Evolutionary conservation across 1,140 invertebrate species (phyloP).

Genomic region (Atopsyche davidsoni): DNA sequence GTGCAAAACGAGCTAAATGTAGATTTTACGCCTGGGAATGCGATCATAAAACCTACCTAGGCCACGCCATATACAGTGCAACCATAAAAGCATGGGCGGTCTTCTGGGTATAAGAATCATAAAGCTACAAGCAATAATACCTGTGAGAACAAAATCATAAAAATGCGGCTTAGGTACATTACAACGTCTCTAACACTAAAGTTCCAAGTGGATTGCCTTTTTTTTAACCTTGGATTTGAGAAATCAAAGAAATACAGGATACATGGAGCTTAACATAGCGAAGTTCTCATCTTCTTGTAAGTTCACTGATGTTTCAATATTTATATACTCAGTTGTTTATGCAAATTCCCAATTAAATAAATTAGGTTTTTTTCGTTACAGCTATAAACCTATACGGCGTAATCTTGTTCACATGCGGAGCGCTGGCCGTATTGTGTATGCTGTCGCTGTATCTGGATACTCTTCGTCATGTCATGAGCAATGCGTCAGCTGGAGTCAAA

Average conservation of each 20-base stretch:
- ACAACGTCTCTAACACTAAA: background rate
- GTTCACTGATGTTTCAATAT: background rate
- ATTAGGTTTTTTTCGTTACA: slow-evolving; percentile 37
- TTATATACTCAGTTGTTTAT: background rate
- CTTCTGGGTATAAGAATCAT: too few relatives aligned
- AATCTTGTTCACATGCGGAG: slow-evolving; percentile 47
- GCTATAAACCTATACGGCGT: slow-evolving; percentile 51
- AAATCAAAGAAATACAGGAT: background rate
- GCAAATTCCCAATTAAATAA: background rate
- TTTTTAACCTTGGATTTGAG: background rate
- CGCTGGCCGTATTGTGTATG: slow-evolving; percentile 42
- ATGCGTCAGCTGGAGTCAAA: slow-evolving; percentile 47
- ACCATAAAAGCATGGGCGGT: too few relatives aligned
- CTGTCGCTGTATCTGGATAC: slow-evolving; percentile 49
- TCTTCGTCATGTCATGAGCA: slow-evolving; percentile 45
- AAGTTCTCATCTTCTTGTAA: background rate
- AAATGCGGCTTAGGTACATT: background rate
- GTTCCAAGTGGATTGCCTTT: background rate
- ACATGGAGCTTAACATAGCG: too few relatives aligned
- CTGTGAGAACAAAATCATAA: background rate
- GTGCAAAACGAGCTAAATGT: too few relatives aligned
- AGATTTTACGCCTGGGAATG: too few relatives aligned
- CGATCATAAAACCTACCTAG: too few relatives aligned
- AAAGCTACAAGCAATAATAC: too few relatives aligned
- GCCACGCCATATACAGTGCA: too few relatives aligned